Conservation (phyloP, 2,797 vertebrate species). For the Pagetopsis macropterus region DNA sequence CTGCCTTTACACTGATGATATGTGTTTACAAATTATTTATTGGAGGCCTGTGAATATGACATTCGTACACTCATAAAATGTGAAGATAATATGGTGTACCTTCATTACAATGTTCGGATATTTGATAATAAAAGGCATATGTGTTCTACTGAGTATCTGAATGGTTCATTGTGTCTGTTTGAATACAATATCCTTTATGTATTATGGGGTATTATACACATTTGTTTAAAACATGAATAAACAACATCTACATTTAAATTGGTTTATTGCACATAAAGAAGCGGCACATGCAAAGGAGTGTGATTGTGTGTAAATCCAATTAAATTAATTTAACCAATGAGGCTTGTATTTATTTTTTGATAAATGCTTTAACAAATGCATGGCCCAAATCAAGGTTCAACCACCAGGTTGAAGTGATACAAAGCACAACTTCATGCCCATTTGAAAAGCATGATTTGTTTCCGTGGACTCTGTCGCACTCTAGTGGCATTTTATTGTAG, state of each 20-base stretch:
- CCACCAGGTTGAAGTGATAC: not conserved
- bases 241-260: not conserved
- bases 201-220: not conserved
- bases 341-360: too few relatives aligned
- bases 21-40: conserved; percentile 82
- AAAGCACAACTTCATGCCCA: not conserved
- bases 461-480: conserved; percentile 63
- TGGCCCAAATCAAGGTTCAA: not conserved
- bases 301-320: not conserved
- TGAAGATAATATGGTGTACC: conserved; percentile 64
- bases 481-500: conserved; percentile 48
- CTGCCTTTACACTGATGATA: conserved; percentile 54
- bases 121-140: conserved; percentile 76
- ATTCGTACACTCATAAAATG: conserved; percentile 69
- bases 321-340: not conserved
- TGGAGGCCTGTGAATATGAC: conserved; percentile 77
- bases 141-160: conserved; percentile 33
- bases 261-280: not conserved
- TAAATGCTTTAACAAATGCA: not conserved
- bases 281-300: not conserved
- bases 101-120: conserved; percentile 67
- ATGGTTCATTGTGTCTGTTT: conserved; percentile 30
- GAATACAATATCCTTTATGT: not conserved
- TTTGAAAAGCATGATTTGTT: not conserved
- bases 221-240: not conserved